Conservation (phyloP, 2,113 vertebrate species). For the Mobula birostris region DNA sequence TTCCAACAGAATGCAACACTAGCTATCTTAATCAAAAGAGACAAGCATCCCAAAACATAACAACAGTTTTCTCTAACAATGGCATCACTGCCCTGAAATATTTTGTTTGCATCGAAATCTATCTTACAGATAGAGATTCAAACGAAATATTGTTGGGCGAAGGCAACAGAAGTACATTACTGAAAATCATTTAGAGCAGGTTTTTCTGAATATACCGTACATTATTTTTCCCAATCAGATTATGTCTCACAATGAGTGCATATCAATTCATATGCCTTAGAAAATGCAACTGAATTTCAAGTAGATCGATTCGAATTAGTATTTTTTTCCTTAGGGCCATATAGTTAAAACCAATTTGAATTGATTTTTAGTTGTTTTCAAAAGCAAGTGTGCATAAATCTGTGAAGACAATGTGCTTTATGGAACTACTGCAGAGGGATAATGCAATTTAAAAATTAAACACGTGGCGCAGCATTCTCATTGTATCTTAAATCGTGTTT, state of each 20-base stretch:
- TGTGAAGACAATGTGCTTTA: slow-evolving; percentile 56
- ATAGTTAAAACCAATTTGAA: slow-evolving; percentile 74
- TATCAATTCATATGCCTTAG: slow-evolving; percentile 15
- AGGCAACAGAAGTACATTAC: too few species aligned
- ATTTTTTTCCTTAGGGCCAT: slow-evolving; percentile 57
- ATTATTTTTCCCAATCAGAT: not conserved
- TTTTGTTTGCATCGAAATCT: not conserved
- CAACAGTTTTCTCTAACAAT: not conserved
- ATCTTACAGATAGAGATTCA: too few species aligned
- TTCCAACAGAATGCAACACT: not conserved
- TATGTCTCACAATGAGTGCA: not conserved
- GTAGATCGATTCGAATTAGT: slow-evolving; percentile 30
- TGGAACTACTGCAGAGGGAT: slow-evolving; percentile 9
- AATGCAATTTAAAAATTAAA: slow-evolving; percentile 33
- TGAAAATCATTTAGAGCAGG: not conserved
- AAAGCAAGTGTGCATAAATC: slow-evolving; percentile 62
- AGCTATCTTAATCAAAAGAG: not conserved
- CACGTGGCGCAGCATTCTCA: slow-evolving; percentile 15
- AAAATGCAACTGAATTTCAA: slow-evolving; percentile 29
- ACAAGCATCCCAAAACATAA: not conserved
- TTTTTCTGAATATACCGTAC: not conserved
- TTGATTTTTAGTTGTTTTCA: slow-evolving; percentile 80
- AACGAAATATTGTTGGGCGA: too few species aligned
- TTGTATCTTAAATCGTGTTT: slow-evolving; percentile 48
- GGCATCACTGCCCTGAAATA: not conserved